These are phyloP conservation scores for Solenodon paradoxus DNA, from an alignment of 2,113 vertebrate genomes.

Conservation along the genomic window DNA sequence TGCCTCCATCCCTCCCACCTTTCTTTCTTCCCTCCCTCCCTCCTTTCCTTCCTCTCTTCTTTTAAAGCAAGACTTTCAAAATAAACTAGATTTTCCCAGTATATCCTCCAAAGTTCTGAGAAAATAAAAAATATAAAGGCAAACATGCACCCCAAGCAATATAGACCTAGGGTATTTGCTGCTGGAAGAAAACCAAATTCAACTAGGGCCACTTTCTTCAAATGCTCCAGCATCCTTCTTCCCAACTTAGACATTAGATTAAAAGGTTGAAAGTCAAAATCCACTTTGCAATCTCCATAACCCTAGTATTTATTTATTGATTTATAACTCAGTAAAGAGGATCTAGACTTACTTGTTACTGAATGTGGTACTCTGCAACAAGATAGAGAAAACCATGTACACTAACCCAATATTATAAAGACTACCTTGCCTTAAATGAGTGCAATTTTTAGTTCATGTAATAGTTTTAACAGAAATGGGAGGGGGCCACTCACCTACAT, in stretches of 20 bases:
- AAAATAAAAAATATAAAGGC: neutral
- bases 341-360: neutral
- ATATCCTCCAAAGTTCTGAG: neutral
- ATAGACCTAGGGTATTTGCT: constrained; percentile 23
- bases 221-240: neutral
- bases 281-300: neutral
- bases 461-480: constrained; percentile 28
- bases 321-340: neutral
- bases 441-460: neutral
- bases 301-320: constrained; percentile 6
- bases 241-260: neutral
- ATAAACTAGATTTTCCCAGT: constrained; percentile 11
- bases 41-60: neutral
- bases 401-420: neutral
- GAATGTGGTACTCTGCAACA: neutral
- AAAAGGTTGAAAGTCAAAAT: constrained; percentile 25
- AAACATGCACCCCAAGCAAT: neutral
- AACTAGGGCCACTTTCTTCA: constrained; percentile 20
- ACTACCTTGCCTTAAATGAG: neutral
- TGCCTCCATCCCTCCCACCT: too few relatives aligned
- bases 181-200: constrained; percentile 26
- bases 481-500: neutral
- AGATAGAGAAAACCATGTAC: neutral
- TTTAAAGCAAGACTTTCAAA: neutral
- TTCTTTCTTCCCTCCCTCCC: neutral